A percentile compares a stretch with the other conserved stretches of the same genome.
Conservation (phyloP, 2,113 vertebrate genomes). For the Microtus montanus region DNA sequence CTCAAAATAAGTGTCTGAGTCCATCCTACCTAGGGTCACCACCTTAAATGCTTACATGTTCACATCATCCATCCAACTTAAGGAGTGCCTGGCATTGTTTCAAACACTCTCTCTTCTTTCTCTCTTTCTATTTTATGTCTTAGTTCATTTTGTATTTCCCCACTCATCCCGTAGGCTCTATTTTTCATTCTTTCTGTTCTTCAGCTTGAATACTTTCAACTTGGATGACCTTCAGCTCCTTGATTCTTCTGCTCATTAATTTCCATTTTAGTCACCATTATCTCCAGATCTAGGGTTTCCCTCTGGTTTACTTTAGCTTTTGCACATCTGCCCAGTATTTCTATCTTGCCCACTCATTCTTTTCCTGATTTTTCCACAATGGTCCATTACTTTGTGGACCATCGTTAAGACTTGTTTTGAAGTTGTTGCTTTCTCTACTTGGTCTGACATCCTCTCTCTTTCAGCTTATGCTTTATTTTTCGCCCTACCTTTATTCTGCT, state of each 20-base stretch:
- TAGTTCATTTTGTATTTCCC: neutral
- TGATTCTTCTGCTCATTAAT: neutral
- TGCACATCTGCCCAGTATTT: neutral
- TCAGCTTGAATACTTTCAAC: neutral
- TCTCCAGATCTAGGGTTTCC: neutral
- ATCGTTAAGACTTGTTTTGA: neutral
- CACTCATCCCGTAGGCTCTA: neutral
- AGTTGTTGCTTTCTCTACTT: neutral
- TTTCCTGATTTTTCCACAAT: neutral
- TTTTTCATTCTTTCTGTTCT: neutral
- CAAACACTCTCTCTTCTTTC: neutral
- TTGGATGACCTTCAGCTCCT: neutral
- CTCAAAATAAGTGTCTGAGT: neutral
- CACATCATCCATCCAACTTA: neutral
- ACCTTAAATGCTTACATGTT: neutral
- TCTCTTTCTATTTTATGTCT: neutral
- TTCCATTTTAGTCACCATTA: neutral
- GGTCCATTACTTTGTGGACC: neutral
- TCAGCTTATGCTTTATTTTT: neutral
- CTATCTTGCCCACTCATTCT: neutral
- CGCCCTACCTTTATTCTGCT: neutral
- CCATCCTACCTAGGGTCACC: neutral
- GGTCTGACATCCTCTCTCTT: neutral
- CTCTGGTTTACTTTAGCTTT: neutral
- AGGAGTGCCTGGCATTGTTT: neutral